Evolutionary conservation across 1,140 invertebrate genomes (phyloP), one percentile per base, ranked within the genome.

Genomic region (Hyphantria cunea): DNA sequence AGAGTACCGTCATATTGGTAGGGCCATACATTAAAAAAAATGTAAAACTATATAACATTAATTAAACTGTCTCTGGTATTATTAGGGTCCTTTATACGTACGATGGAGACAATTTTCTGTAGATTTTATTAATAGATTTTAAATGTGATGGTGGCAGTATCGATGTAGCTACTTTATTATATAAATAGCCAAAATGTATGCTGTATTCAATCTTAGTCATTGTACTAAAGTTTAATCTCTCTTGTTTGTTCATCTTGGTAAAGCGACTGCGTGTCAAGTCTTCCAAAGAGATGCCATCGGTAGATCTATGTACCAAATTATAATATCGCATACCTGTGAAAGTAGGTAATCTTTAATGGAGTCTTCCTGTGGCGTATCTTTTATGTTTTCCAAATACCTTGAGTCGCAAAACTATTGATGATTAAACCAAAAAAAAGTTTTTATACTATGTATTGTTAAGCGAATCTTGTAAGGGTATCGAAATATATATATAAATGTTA

Each of bases 241-340:
- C n/a, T 41, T 13, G 42, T 41, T 34, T 33, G 41, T 53, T 37
- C 8, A 44, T 37, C n/a, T 53, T 53, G 50, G 31, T 53, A 37
- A 53, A 53, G 12, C 41, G 42, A 64, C 42, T 31, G 41, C 41
- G 59, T 68, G 61, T 71, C 54, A 72, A 63, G 70, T 74, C 70
- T 75, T 78, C 72, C 75, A 66, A 51, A 37, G 66, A 72, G 61
- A 69, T 71, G 48, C 54, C 61, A 65, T 64, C 64, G 66, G 52
- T 39, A 31, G 37, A 15, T 45, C 47, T 62, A 34, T 34, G 53
- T 53, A 53, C 17, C 34, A 62, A 34, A 47, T 53, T 62, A 49
- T 37, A 44, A 49, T 42, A 31, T 63, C 41, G 33, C 45, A 52
- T 34, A 49, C 33, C 32, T 42, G 15, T 49, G 31, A 49, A 47